Conservation (phyloP, 2,113 vertebrate species). For the Pygoscelis antarcticus region DNA sequence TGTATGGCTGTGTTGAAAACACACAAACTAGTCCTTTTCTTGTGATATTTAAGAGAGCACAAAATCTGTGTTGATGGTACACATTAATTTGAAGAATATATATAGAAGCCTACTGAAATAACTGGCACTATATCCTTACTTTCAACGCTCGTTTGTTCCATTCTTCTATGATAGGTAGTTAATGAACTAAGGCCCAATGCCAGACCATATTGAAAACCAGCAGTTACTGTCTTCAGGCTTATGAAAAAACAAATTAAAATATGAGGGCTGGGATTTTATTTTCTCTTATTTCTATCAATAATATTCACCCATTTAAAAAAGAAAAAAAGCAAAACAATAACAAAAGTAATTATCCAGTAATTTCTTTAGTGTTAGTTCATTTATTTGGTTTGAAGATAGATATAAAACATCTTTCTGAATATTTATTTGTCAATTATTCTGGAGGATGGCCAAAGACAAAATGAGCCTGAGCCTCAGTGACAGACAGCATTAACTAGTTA, state of each 20-base stretch:
- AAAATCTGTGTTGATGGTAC: background rate
- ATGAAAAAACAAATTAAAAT: background rate
- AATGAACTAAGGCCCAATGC: background rate
- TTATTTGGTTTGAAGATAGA: background rate
- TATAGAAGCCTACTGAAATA: background rate
- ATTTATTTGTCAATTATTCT: background rate
- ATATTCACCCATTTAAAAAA: background rate
- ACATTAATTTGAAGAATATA: background rate
- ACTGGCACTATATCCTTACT: background rate
- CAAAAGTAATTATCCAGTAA: background rate
- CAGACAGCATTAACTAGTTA: background rate
- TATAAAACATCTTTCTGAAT: background rate
- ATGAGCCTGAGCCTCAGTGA: background rate
- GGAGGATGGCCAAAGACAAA: background rate
- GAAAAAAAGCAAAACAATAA: background rate
- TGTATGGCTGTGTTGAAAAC: background rate
- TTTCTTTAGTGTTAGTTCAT: background rate
- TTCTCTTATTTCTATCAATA: background rate
- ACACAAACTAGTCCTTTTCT: background rate
- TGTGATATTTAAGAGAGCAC: background rate
- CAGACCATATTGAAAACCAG: slow-evolving; percentile 5
- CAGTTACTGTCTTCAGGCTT: background rate
- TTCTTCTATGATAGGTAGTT: background rate
- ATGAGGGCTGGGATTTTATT: background rate
- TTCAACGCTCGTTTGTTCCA: background rate